Percentiles rank a stretch among this genome's conserved stretches.
These are phyloP conservation scores for Hydrozoanthus gracilis DNA, from an alignment of 92 coral and sea anemone genomes.

Conservation along the genomic window DNA sequence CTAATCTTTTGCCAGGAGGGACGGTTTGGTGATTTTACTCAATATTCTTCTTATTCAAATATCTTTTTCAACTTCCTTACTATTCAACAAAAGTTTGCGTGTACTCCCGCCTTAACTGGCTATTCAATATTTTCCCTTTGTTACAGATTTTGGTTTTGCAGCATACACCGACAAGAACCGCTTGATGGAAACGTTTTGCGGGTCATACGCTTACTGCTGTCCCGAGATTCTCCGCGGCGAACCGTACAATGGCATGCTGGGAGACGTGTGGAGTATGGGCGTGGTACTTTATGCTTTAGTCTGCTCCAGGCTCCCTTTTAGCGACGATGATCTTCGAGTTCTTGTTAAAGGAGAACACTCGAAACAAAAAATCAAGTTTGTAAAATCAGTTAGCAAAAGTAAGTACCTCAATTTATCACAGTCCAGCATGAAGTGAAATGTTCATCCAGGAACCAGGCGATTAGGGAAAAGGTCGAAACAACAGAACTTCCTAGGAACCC, in stretches of 20 bases:
- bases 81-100: no score
- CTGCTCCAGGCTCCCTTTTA: conserved; percentile 78
- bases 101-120: neutral
- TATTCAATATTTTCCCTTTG: neutral
- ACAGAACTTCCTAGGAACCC: no score
- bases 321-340: conserved; percentile 68
- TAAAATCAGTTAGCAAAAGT: conserved; percentile 82
- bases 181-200: conserved; percentile 75
- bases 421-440: no score
- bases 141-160: conserved; percentile 84
- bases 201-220: conserved; percentile 85
- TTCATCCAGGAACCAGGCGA: no score
- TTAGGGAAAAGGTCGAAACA: no score
- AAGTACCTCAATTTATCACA: neutral
- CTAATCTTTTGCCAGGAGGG: no score
- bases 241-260: conserved; percentile 73
- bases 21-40: no score
- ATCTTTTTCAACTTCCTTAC: no score
- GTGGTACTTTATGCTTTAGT: conserved; percentile 83
- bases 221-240: conserved; percentile 87
- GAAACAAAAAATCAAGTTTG: conserved; percentile 75
- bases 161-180: conserved; percentile 67
- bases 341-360: conserved; percentile 48
- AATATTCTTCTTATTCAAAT: no score
- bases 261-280: conserved; percentile 96